phyloP scores from a whole-genome alignment of 2,113 vertebrate species.

The Petroica traversi region DNA sequence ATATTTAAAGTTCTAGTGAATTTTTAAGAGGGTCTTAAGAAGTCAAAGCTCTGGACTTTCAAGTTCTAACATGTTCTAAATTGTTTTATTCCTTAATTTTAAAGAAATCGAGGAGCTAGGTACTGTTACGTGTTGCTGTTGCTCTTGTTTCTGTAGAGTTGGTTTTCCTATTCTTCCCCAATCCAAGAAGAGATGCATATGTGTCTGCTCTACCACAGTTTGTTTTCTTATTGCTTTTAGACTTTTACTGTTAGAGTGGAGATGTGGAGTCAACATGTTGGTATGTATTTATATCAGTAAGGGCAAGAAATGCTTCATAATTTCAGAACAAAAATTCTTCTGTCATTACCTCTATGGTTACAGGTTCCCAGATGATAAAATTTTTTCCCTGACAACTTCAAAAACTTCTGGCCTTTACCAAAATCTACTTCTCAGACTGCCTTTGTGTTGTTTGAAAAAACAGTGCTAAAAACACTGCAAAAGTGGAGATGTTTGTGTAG shows the following conservation, averaged over 20 bases:
- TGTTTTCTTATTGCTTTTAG: not conserved
- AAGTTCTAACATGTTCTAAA: not conserved
- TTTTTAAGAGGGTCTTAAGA: not conserved
- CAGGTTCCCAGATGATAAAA: not conserved
- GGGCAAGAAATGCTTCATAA: not conserved
- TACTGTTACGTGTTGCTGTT: not conserved
- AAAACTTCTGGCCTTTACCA: not conserved
- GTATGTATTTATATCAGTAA: not conserved
- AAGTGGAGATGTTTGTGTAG: not conserved
- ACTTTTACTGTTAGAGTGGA: not conserved
- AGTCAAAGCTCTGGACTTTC: not conserved
- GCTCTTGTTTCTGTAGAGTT: not conserved
- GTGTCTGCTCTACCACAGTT: not conserved
- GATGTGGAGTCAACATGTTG: not conserved
- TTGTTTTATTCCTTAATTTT: not conserved
- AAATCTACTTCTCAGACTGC: not conserved
- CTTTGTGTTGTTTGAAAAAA: not conserved
- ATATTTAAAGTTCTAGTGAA: not conserved
- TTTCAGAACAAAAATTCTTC: not conserved
- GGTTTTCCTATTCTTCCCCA: not conserved
- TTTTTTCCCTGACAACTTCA: not conserved
- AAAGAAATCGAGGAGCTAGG: not conserved
- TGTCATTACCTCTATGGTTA: not conserved
- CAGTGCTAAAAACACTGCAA: not conserved
- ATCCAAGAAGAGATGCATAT: accelerated